Conservation (phyloP, 2,797 vertebrate species). For the Sibirionetta formosa region DNA sequence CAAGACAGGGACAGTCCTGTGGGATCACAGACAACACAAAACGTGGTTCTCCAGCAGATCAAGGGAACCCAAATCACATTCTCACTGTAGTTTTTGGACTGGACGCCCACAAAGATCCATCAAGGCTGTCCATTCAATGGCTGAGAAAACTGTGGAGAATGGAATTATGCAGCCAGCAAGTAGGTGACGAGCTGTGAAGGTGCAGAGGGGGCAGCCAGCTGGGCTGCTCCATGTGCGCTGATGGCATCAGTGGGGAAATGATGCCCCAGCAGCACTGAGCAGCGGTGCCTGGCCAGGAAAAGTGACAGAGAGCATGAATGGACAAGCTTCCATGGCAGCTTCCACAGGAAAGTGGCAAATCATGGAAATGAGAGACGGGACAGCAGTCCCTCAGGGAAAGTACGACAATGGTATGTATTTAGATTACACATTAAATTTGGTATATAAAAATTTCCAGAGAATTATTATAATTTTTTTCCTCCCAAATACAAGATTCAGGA, state of each 20-base stretch:
- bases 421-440: not conserved
- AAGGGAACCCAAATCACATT: not conserved
- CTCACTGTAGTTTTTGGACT: not conserved
- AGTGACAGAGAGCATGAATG: rapidly evolving
- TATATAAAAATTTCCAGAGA: not conserved
- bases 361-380: rapidly evolving
- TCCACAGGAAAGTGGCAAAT: not conserved
- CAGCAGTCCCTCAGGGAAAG: not conserved
- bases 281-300: not conserved
- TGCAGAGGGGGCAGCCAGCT: not conserved
- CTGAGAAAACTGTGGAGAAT: not conserved
- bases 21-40: not conserved
- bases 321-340: not conserved
- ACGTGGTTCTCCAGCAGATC: not conserved
- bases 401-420: not conserved
- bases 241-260: not conserved
- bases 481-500: not conserved
- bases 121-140: not conserved
- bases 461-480: not conserved
- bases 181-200: not conserved
- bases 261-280: not conserved
- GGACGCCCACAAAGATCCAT: rapidly evolving
- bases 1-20: not conserved
- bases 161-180: rapidly evolving
- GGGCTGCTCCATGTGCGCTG: rapidly evolving